Evolutionary conservation across 2,888 invertebrate species (phyloP).

Genomic region (Nipponacmea schrenckii): DNA sequence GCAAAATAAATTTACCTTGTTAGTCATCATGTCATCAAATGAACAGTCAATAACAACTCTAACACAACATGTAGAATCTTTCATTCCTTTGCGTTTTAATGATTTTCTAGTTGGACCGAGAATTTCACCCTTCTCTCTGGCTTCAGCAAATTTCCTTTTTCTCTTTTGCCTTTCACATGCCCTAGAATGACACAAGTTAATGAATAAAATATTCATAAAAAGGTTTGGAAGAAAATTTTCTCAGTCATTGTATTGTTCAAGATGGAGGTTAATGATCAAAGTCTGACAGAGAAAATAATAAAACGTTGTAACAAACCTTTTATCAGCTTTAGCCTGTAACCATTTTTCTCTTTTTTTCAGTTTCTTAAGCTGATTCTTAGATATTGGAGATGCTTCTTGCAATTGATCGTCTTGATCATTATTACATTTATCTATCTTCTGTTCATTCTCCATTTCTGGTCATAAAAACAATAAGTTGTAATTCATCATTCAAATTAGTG

Average conservation of each 20-base stretch:
- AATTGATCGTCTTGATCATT: not conserved
- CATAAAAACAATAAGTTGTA: too few species aligned
- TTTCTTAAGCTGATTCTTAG: slow-evolving; percentile 77
- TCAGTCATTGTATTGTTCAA: too few species aligned
- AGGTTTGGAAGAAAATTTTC: not conserved
- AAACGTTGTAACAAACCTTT: slow-evolving; percentile 40
- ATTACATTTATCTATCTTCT: too few species aligned
- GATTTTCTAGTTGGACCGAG: slow-evolving; percentile 79
- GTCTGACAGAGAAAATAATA: not conserved
- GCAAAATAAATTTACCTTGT: slow-evolving; percentile 71
- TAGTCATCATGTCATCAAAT: slow-evolving; percentile 90
- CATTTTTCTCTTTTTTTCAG: slow-evolving; percentile 76
- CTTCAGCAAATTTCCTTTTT: slow-evolving; percentile 78
- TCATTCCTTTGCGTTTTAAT: slow-evolving; percentile 76
- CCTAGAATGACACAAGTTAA: slow-evolving; percentile 31
- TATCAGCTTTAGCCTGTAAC: slow-evolving; percentile 44
- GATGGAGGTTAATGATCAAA: too few species aligned
- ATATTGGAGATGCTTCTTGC: slow-evolving; percentile 36
- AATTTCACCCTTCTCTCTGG: slow-evolving; percentile 73
- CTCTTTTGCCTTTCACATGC: slow-evolving; percentile 77
- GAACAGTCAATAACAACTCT: slow-evolving; percentile 88
- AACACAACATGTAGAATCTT: slow-evolving; percentile 76
- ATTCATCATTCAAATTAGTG: too few species aligned
- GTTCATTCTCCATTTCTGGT: too few species aligned
- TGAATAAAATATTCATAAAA: not conserved